Base-by-base conservation (phyloP, 2,797 vertebrate genomes). In the Catharus ustulatus region DNA sequence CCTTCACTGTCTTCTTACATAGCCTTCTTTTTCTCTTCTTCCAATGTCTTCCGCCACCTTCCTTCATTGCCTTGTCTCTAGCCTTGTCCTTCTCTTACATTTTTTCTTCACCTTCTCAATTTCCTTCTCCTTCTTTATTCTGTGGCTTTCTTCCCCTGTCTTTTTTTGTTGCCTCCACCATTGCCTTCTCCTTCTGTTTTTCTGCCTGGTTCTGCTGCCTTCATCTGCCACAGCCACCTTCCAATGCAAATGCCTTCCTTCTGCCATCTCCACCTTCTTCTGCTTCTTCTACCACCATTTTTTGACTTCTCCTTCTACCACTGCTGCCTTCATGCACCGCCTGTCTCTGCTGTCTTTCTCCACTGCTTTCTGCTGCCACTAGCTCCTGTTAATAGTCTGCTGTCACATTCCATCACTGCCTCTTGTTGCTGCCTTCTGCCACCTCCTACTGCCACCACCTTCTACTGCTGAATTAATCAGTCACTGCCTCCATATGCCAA, bases 391-490 rank as follows among this genome's bases (percentile, higher is more conserved):
- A 64, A 10, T 52, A 84, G 52, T 78, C 58, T 84, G 45, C 58
- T 89, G 66, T 89, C 87, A 89, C 45, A 77, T 72, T 66, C 59
- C 30, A 66, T 78, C 73, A 24, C 18, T 59, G 73, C 80, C 79
- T 89, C 87, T 58, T 72, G 40, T 66, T 78, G 45, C 66, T 72
- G 34, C 52, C 73, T 84, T 89, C 52, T 45, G 40, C 59, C 59
- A 59, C 73, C 46, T 84, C 80, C 80, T 22, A 89, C 87, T 80
- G 51, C 66, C 84, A 59, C 52, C 40, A 57, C 79, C 52, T 77
- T 89, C 66, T 51, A 72, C n/a, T 69, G 66, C 80, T 72, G 80
- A 84, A 84, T 89, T 84, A 84, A 59, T 84, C 59, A 89, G 40
- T 26, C 73, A 36, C 66, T 84, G 52, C 73, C 59, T 78, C 46